Conservation (phyloP, 2,797 vertebrate genomes). For the Sardinella longiceps region DNA sequence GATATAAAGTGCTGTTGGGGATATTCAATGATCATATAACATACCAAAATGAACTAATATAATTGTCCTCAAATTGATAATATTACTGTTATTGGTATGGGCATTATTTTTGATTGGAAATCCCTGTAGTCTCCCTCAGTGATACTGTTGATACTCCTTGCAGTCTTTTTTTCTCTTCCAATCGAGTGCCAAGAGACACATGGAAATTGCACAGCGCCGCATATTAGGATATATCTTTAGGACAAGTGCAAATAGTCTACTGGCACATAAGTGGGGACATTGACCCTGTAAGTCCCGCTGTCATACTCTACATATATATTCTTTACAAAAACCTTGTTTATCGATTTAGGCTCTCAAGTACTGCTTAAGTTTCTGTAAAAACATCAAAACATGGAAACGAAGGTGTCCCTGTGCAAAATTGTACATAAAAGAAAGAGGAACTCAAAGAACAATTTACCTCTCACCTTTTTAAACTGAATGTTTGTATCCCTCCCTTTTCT, state of each 20-base stretch:
- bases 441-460: constrained; percentile 63
- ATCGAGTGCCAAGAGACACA: constrained; percentile 89
- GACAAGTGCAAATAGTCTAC: constrained; percentile 99
- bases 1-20: constrained; percentile 98
- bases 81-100: constrained; percentile 85
- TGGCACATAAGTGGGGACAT: constrained; percentile 99
- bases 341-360: constrained; percentile 90
- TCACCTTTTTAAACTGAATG: constrained; percentile 70
- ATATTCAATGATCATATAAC: constrained; percentile 71
- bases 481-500: constrained; percentile 71
- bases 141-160: constrained; percentile 83
- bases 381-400: constrained; percentile 99
- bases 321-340: constrained; percentile 96
- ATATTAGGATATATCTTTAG: constrained; percentile 88
- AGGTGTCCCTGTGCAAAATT: constrained; percentile 85
- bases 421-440: constrained; percentile 76
- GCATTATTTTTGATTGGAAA: constrained; percentile 83
- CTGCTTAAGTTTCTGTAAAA: constrained; percentile 95
- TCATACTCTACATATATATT: constrained; percentile 99
- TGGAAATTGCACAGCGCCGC: constrained; percentile 94
- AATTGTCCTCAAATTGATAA: constrained; percentile 83
- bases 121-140: constrained; percentile 91
- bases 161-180: constrained; percentile 80
- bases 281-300: constrained; percentile 99
- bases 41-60: constrained; percentile 81